Conservation (phyloP, 2,797 vertebrate species). For the Vespertilio murinus region DNA sequence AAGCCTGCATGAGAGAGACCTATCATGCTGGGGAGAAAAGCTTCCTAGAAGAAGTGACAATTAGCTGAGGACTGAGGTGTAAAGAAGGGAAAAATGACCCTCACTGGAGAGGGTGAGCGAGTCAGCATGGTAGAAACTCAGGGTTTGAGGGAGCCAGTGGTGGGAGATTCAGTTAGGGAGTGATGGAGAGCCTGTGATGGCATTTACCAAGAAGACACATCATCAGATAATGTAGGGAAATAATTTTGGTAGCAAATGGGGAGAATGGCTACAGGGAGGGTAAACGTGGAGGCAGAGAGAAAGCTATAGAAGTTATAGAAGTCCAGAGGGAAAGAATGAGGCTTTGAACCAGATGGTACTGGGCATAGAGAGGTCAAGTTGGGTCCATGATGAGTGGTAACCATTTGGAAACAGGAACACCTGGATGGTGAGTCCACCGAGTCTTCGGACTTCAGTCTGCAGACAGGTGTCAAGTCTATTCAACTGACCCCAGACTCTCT, state of each 20-base stretch:
- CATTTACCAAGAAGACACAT: too few species aligned
- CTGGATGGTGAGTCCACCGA: neutral
- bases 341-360: neutral
- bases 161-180: neutral
- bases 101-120: fast-evolving
- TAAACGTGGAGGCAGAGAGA: neutral
- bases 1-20: neutral
- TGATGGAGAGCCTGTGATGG: too few species aligned
- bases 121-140: neutral
- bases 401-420: neutral
- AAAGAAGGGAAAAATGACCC: neutral
- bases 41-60: neutral
- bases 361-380: neutral
- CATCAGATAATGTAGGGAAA: too few species aligned
- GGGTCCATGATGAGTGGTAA: neutral
- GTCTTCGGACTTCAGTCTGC: neutral
- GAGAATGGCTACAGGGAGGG: neutral
- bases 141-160: neutral
- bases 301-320: neutral
- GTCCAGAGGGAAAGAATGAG: neutral
- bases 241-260: neutral
- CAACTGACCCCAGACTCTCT: neutral
- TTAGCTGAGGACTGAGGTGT: neutral
- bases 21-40: neutral
- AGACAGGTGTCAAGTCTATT: neutral